Conservation (phyloP, 2,888 invertebrate genomes). For the Camponotus fellah region DNA sequence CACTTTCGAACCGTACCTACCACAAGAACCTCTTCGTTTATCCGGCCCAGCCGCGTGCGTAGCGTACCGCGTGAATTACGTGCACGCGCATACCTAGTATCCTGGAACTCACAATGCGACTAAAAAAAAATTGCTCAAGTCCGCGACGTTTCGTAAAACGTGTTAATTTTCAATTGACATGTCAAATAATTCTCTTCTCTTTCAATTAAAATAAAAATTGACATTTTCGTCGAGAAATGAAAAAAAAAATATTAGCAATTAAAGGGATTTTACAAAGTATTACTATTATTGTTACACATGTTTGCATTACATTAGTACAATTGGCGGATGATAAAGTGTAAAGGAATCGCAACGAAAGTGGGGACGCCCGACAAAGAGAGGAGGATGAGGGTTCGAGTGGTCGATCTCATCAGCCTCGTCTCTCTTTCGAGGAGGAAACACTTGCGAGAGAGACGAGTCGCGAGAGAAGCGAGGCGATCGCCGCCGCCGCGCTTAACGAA, state of each 20-base stretch:
- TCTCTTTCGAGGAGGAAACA: slow-evolving; percentile 18
- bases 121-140: neutral
- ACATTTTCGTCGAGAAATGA: neutral
- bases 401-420: slow-evolving; percentile 24
- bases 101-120: slow-evolving; percentile 18
- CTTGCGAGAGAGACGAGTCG: slow-evolving; percentile 25
- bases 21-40: slow-evolving; percentile 76
- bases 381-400: slow-evolving; percentile 28
- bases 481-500: slow-evolving; percentile 52
- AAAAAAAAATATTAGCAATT: neutral
- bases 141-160: neutral
- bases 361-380: slow-evolving; percentile 22
- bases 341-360: neutral
- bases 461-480: slow-evolving; percentile 40
- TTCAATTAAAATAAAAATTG: neutral
- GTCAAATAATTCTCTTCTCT: neutral
- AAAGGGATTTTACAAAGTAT: neutral
- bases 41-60: slow-evolving; percentile 62
- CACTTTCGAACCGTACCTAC: slow-evolving; percentile 76
- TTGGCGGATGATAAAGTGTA: slow-evolving; percentile 1
- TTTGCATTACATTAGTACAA: neutral
- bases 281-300: neutral
- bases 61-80: slow-evolving; percentile 55
- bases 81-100: slow-evolving; percentile 33
- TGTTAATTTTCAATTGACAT: neutral